Percentiles rank a stretch among this genome's conserved stretches.
phyloP scores from a whole-genome alignment of 2,113 vertebrate species.

The Gadus chalcogrammus region DNA sequence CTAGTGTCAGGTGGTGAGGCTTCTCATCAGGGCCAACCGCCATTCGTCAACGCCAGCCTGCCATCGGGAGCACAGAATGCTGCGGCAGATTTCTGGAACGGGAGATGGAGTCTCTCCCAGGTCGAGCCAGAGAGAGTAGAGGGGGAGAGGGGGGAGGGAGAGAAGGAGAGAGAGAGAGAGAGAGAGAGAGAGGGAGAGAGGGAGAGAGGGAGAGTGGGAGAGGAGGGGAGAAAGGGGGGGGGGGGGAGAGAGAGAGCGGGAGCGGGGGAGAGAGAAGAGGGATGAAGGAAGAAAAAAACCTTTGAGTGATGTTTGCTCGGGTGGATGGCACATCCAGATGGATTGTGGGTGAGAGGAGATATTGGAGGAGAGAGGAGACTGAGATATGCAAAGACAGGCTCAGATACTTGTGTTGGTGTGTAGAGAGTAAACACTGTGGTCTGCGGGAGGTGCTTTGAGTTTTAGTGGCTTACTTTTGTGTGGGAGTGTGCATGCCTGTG shows the following conservation, averaged over 20 bases:
- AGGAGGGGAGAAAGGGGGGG: no score
- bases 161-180: no score
- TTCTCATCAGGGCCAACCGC: constrained; percentile 44
- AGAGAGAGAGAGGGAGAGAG: no score
- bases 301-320: constrained; percentile 22
- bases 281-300: not conserved
- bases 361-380: constrained; percentile 8
- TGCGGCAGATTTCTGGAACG: constrained; percentile 45
- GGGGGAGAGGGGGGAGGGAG: no score
- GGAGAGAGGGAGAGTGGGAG: no score
- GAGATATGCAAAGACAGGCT: constrained; percentile 24
- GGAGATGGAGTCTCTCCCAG: constrained; percentile 2
- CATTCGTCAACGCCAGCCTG: constrained; percentile 60
- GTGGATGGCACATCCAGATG: constrained; percentile 45
- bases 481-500: not conserved
- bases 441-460: not conserved
- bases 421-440: no score
- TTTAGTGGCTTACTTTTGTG: not conserved
- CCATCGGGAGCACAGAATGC: constrained; percentile 53
- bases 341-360: constrained; percentile 33
- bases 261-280: not conserved
- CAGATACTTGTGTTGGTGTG: no score
- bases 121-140: not conserved
- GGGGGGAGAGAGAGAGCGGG: no score
- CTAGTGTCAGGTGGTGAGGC: constrained; percentile 53